Evolutionary conservation across 1,140 invertebrate species (phyloP).

Genomic region (Atta texana): DNA sequence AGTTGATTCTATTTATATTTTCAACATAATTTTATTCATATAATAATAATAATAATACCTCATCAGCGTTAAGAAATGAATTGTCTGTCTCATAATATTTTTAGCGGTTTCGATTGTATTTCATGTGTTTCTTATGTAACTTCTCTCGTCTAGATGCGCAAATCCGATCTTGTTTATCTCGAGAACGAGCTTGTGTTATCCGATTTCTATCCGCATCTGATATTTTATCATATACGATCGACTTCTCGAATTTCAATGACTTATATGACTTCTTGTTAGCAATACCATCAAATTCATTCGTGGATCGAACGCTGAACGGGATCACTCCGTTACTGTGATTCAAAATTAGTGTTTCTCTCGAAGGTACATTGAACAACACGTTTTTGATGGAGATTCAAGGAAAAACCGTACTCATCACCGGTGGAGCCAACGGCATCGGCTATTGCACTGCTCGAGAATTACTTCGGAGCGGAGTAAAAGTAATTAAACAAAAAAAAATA

Average conservation of each 20-base stretch:
- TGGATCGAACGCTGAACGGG: neutral
- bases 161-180: constrained; percentile 73
- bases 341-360: neutral
- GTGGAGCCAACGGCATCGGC: constrained; percentile 86
- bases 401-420: constrained; percentile 86
- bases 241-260: constrained; percentile 68
- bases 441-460: constrained; percentile 84
- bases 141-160: constrained; percentile 37
- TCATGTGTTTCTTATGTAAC: neutral
- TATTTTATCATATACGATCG: constrained; percentile 63
- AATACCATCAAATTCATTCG: constrained; percentile 51
- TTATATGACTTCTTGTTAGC: neutral
- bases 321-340: neutral
- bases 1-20: neutral
- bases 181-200: constrained; percentile 45
- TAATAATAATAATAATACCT: neutral
- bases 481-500: constrained; percentile 20
- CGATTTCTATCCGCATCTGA: constrained; percentile 40
- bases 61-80: constrained; percentile 4
- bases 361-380: neutral
- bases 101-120: neutral
- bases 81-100: neutral
- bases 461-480: constrained; percentile 83
- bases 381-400: constrained; percentile 68
- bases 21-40: neutral